A percentile compares a stretch with the other conserved stretches of the same genome.
These are phyloP conservation scores for Cyphomyrmex costatus DNA, from an alignment of 1,140 invertebrate genomes.

Conservation along the genomic window DNA sequence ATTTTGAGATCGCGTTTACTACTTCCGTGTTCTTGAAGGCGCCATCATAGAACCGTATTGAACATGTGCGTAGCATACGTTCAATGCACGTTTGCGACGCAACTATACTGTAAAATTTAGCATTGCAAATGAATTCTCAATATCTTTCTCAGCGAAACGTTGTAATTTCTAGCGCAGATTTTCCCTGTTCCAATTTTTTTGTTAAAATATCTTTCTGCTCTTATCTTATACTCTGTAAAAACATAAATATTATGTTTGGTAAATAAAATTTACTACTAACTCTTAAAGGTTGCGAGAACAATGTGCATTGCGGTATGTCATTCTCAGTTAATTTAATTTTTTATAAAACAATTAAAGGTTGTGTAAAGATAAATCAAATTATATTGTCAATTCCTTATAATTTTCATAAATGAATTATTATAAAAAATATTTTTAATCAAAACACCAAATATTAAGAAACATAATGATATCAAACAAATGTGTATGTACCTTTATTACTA, in stretches of 20 bases:
- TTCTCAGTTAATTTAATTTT: no score
- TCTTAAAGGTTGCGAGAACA: no score
- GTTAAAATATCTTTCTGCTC: background rate
- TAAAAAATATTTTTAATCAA: no score
- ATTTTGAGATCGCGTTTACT: constrained; percentile 31
- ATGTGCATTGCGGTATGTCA: no score
- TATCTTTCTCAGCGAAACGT: background rate
- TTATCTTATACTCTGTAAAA: background rate
- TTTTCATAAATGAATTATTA: no score
- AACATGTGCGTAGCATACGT: constrained; percentile 57
- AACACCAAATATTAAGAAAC: no score
- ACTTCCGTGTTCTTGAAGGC: constrained; percentile 47
- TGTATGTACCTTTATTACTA: no score
- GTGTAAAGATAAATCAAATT: no score
- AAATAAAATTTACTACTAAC: no score
- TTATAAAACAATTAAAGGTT: no score
- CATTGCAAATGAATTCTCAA: constrained; percentile 47
- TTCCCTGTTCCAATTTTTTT: background rate
- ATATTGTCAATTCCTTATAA: no score
- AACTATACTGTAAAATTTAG: constrained; percentile 26
- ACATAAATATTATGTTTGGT: background rate
- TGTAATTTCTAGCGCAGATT: background rate
- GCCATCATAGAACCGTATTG: background rate
- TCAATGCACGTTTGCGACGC: background rate
- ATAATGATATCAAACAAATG: no score